phyloP scores from a whole-genome alignment of 2,797 vertebrate species.

The Limnodromus scolopaceus region DNA sequence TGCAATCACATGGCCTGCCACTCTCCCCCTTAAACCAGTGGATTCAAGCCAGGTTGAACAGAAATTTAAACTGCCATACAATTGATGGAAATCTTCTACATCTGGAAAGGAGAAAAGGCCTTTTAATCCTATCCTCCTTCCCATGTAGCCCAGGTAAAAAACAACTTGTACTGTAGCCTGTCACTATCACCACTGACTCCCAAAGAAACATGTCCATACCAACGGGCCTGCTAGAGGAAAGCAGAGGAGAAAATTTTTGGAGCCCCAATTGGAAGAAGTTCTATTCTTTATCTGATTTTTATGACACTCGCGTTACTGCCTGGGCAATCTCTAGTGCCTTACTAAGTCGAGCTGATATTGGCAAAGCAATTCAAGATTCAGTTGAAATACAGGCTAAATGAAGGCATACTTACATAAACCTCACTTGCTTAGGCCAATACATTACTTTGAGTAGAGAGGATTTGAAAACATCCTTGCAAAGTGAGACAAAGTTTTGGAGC shows the following conservation, averaged over 20 bases:
- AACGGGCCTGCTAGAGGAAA: neutral
- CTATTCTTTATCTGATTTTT: neutral
- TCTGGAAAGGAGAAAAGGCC: neutral
- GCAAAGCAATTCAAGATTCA: neutral
- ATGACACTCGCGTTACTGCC: neutral
- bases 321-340: neutral
- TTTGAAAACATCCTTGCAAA: neutral
- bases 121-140: neutral
- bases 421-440: neutral
- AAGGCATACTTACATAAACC: neutral
- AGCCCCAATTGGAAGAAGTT: neutral
- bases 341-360: neutral
- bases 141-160: neutral
- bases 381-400: neutral
- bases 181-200: neutral
- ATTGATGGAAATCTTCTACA: neutral
- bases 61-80: neutral
- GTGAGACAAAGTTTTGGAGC: neutral
- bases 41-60: neutral
- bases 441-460: neutral
- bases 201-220: neutral
- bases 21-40: neutral
- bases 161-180: fast-evolving
- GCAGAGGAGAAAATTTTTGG: neutral
- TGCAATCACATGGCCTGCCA: neutral